These are phyloP conservation scores for Semaprochilodus insignis DNA, from an alignment of 2,797 vertebrate genomes.

Conservation along the genomic window DNA sequence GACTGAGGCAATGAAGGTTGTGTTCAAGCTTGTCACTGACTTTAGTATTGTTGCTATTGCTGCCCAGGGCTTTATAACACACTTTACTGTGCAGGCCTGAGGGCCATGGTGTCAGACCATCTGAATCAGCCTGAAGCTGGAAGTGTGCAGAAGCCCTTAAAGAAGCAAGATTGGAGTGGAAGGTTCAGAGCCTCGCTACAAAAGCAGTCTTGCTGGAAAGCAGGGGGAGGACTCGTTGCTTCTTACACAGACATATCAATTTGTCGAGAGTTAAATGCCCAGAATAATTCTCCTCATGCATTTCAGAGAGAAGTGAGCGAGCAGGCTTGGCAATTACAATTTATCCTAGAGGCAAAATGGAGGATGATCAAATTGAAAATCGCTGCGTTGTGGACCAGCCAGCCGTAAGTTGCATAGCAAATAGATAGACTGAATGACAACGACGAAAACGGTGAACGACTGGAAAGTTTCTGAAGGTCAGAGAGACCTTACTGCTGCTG, in stretches of 20 bases:
- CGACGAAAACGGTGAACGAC: background rate
- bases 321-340: slow-evolving; percentile 65
- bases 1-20: slow-evolving; percentile 17
- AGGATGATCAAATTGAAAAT: slow-evolving; percentile 58
- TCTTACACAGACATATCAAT: slow-evolving; percentile 51
- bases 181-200: slow-evolving; percentile 69
- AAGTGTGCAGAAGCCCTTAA: slow-evolving; percentile 38
- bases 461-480: slow-evolving; percentile 2
- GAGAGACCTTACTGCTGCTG: background rate
- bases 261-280: slow-evolving; percentile 63
- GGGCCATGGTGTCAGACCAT: slow-evolving; percentile 30
- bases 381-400: slow-evolving; percentile 47
- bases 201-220: slow-evolving; percentile 58
- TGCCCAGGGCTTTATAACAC: background rate
- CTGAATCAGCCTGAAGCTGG: slow-evolving; percentile 18
- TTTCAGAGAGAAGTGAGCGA: slow-evolving; percentile 59
- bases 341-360: slow-evolving; percentile 61
- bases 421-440: slow-evolving; percentile 28
- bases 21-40: slow-evolving; percentile 5
- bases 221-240: slow-evolving; percentile 52
- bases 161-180: slow-evolving; percentile 68
- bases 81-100: slow-evolving; percentile 12
- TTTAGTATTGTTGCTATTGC: background rate
- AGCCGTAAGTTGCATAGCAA: slow-evolving; percentile 18
- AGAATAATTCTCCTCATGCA: slow-evolving; percentile 71